Evolutionary conservation across 2,113 vertebrate species (phyloP).

Genomic region (Trogon surrucura): DNA sequence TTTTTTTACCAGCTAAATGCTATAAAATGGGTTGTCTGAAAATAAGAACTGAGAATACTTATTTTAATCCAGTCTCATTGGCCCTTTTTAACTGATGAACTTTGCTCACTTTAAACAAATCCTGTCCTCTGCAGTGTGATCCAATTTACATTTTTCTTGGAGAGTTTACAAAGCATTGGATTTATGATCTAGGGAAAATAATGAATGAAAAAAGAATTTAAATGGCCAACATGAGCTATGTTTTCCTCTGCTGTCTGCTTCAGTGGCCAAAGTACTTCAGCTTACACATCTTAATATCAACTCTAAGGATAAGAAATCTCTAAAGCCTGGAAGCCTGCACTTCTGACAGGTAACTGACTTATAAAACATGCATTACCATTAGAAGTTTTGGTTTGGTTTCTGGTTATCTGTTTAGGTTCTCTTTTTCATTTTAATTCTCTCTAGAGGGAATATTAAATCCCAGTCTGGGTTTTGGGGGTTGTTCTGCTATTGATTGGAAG

Average conservation of each 20-base stretch:
- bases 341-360: neutral
- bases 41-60: neutral
- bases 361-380: neutral
- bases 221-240: neutral
- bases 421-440: slow-evolving; percentile 18
- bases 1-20: neutral
- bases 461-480: neutral
- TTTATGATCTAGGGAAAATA: neutral
- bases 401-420: neutral
- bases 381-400: neutral
- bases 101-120: neutral
- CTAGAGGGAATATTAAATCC: slow-evolving; percentile 11
- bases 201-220: neutral
- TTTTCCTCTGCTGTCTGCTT: neutral
- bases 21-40: neutral
- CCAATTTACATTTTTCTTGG: neutral
- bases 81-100: neutral
- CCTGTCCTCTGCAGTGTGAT: neutral
- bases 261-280: neutral
- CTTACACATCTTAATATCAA: neutral
- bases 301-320: neutral
- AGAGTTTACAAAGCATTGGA: neutral
- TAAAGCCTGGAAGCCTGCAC: neutral
- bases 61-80: neutral
- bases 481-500: neutral